Conservation (phyloP, 2,797 vertebrate species). For the Hippopotamyrus pictus region DNA sequence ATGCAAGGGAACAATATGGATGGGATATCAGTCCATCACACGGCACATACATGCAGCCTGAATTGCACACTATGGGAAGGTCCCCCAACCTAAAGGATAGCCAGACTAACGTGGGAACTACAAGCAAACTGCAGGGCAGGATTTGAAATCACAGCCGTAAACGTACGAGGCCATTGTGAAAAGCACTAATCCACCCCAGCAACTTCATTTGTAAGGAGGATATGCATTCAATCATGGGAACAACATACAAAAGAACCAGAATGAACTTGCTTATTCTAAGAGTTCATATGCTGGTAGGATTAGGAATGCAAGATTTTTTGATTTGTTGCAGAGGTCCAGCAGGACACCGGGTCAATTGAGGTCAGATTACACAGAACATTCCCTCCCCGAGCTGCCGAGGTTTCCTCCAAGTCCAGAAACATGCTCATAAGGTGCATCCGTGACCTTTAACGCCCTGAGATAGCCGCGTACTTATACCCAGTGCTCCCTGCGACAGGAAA, state of each 20-base stretch:
- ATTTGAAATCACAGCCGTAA: not conserved
- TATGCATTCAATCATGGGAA: not conserved
- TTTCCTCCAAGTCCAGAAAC: not conserved
- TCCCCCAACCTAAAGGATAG: not conserved
- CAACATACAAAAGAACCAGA: not conserved
- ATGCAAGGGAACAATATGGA: not conserved
- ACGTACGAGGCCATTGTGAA: not conserved
- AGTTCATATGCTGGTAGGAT: not conserved
- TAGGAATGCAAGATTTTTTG: not conserved
- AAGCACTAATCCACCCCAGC: not conserved
- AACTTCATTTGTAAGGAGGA: not conserved
- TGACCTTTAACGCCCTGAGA: not conserved
- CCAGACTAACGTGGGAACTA: not conserved
- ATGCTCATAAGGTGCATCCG: not conserved
- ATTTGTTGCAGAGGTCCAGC: not conserved
- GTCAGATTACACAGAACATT: not conserved
- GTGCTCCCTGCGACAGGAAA: not conserved
- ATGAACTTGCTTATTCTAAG: not conserved
- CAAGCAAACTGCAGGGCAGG: not conserved
- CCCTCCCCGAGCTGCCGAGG: not conserved
- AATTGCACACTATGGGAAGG: not conserved
- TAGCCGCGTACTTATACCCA: not conserved
- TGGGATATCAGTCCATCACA: not conserved
- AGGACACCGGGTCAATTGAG: not conserved
- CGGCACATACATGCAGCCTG: not conserved